These are phyloP conservation scores for Musca vetustissima DNA, from an alignment of 1,140 invertebrate species.

Conservation along the genomic window DNA sequence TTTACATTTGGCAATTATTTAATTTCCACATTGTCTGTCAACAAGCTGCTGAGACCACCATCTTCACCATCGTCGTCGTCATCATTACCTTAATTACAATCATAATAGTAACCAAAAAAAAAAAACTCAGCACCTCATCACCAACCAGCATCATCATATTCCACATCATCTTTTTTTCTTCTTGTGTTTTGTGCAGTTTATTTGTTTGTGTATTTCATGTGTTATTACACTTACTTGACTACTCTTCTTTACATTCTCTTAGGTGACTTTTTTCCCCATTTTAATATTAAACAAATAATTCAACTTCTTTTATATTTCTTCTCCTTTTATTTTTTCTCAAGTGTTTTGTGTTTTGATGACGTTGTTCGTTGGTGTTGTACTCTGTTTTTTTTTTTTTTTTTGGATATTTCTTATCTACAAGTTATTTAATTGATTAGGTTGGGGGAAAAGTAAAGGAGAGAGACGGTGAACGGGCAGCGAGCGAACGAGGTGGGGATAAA, in stretches of 20 bases:
- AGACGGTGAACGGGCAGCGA: no score
- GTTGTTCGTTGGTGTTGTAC: neutral
- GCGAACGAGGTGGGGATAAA: no score
- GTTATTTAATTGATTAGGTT: no score
- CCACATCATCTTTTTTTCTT: slow-evolving; percentile 21
- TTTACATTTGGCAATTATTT: neutral
- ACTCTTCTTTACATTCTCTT: no score
- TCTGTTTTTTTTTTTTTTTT: slow-evolving; percentile 4
- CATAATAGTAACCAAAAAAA: no score
- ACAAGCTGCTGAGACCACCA: neutral
- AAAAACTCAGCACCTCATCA: neutral
- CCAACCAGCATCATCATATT: neutral
- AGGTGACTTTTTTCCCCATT: no score
- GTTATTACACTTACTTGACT: no score
- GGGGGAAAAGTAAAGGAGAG: no score
- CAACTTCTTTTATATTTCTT: no score
- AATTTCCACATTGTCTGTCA: neutral
- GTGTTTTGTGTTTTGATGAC: slow-evolving; percentile 22
- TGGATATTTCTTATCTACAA: no score
- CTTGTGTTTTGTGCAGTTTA: neutral
- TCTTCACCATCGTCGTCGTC: neutral
- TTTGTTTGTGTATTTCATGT: neutral
- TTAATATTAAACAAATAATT: no score
- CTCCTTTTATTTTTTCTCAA: slow-evolving; percentile 9
- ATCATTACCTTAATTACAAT: neutral